Percentiles rank a stretch among this genome's conserved stretches.
Conservation (phyloP, 2,888 invertebrate genomes). For the Imbricaverruca yamaguchii region DNA sequence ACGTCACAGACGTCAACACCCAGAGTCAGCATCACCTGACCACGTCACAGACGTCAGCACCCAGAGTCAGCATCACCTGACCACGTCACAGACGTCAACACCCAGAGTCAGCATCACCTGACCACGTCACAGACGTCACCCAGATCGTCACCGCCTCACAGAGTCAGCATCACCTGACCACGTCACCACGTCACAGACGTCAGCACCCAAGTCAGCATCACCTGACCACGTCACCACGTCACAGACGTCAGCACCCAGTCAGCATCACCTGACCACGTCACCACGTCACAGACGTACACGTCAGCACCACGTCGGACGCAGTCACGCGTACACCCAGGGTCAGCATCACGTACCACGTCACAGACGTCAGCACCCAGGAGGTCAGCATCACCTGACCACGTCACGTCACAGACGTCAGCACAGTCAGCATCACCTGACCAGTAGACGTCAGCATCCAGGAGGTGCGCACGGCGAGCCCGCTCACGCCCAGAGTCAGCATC, state of each 20-base stretch:
- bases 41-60: background rate
- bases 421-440: background rate
- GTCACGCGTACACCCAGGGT: too few species aligned
- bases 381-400: conserved; percentile 10
- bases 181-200: too few species aligned
- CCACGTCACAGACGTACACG: too few species aligned
- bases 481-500: conserved; percentile 3
- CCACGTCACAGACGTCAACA: too few species aligned
- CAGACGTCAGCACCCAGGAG: too few species aligned
- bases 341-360: too few species aligned
- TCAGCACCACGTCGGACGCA: too few species aligned
- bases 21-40: background rate
- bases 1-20: background rate
- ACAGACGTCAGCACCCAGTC: background rate
- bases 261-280: background rate
- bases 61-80: too few species aligned
- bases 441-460: background rate
- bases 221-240: background rate
- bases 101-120: too few species aligned
- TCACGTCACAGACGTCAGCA: background rate
- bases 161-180: background rate
- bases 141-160: background rate
- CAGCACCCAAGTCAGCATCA: background rate
- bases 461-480: background rate
- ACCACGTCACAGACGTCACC: background rate